These are phyloP conservation scores for Tricholauxania praeusta DNA, from an alignment of 2,888 invertebrate species.

Conservation along the genomic window DNA sequence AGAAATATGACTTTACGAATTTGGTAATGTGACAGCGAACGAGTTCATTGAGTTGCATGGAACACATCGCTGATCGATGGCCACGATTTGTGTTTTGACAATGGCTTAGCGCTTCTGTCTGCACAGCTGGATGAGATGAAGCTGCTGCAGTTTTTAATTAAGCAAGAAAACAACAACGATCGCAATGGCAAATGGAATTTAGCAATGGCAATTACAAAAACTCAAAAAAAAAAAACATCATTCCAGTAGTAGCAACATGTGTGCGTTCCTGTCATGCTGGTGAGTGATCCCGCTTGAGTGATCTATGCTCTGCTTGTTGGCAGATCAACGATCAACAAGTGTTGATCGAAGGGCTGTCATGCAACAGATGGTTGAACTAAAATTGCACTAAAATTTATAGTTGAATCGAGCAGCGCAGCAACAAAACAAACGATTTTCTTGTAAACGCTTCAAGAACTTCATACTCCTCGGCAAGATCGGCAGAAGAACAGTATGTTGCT, in stretches of 20 bases:
- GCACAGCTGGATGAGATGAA: background rate
- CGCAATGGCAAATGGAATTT: background rate
- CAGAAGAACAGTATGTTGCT: too few species aligned
- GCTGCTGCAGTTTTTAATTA: conserved; percentile 30
- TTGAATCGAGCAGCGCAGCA: background rate
- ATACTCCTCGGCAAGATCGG: too few species aligned
- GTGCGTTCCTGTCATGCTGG: conserved; percentile 2
- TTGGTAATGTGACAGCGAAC: conserved; percentile 30
- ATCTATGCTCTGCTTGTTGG: background rate
- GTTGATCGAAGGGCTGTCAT: conserved; percentile 7
- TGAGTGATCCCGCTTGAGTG: background rate
- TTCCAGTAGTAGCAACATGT: conserved; percentile 10
- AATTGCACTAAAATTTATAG: background rate
- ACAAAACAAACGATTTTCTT: conserved; percentile 26
- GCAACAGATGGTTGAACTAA: conserved; percentile 9
- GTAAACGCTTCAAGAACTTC: background rate
- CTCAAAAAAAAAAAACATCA: too few species aligned
- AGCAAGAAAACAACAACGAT: conserved; percentile 8
- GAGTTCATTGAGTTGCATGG: background rate
- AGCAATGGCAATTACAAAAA: too few species aligned
- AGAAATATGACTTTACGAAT: conserved; percentile 35
- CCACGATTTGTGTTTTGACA: conserved; percentile 15
- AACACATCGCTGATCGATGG: conserved; percentile 15
- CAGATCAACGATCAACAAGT: conserved; percentile 31
- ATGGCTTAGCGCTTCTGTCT: conserved; percentile 12